Percentiles rank a stretch among this genome's conserved stretches.
Conservation (phyloP, 1,140 invertebrate species). For the Drosophila elegans region DNA sequence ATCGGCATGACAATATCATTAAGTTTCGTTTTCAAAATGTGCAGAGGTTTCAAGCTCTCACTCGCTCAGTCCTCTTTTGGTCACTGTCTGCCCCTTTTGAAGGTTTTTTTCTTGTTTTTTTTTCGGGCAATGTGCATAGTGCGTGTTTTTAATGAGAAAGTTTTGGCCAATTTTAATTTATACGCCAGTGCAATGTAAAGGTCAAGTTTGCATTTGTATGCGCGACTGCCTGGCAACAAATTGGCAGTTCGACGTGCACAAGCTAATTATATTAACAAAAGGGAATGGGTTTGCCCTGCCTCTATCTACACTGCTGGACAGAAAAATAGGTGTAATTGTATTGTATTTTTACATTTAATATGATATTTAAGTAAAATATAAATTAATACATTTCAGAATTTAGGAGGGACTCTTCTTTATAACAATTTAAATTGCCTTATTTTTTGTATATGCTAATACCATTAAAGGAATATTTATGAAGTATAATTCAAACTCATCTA, state of each 20-base stretch:
- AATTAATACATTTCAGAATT: too few relatives aligned
- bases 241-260: background rate
- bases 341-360: too few relatives aligned
- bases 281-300: background rate
- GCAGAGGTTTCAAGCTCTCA: slow-evolving; percentile 8
- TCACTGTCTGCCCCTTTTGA: slow-evolving; percentile 47
- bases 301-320: background rate
- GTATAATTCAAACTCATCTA: background rate
- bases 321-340: background rate
- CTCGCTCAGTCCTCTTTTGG: slow-evolving; percentile 18
- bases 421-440: too few relatives aligned
- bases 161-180: slow-evolving; percentile 60
- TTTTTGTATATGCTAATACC: too few relatives aligned
- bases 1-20: slow-evolving; percentile 50
- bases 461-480: too few relatives aligned
- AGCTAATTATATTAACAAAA: background rate
- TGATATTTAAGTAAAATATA: too few relatives aligned
- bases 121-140: slow-evolving; percentile 9
- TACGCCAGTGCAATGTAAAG: slow-evolving; percentile 52
- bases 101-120: slow-evolving; percentile 53
- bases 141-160: slow-evolving; percentile 66
- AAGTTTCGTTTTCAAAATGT: slow-evolving; percentile 17
- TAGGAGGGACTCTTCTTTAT: too few relatives aligned
- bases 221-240: slow-evolving; percentile 10
- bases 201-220: slow-evolving; percentile 76